These are phyloP conservation scores for Engraulis encrasicolus DNA, from an alignment of 2,113 vertebrate species.

Conservation along the genomic window DNA sequence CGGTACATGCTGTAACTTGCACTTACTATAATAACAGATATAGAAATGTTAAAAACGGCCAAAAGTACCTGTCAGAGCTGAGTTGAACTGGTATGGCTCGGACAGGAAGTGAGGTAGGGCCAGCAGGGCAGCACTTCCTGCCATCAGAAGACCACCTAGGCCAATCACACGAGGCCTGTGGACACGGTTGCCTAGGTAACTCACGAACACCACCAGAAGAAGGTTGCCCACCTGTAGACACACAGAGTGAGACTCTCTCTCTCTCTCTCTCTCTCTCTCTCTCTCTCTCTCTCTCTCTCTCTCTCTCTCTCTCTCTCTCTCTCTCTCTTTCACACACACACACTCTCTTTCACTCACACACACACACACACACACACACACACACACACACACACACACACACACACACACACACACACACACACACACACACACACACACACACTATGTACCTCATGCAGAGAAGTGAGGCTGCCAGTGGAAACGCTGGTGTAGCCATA, in stretches of 20 bases:
- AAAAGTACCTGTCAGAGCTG: neutral
- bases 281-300: no score
- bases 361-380: neutral
- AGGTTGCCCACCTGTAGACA: constrained; percentile 84
- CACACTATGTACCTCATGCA: constrained; percentile 74
- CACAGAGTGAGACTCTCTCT: no score
- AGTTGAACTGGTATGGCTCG: constrained; percentile 70
- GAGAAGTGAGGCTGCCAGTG: constrained; percentile 80
- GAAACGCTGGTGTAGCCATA: constrained; percentile 83
- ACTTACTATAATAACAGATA: no score
- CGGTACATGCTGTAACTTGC: no score
- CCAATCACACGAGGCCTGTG: constrained; percentile 81
- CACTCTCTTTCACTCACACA: no score
- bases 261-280: no score
- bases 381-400: neutral
- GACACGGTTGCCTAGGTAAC: constrained; percentile 82
- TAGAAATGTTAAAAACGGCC: no score
- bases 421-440: no score
- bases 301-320: no score
- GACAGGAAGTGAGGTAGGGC: constrained; percentile 82
- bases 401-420: neutral
- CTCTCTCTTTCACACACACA: no score
- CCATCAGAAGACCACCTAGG: constrained; percentile 75
- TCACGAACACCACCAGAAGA: constrained; percentile 83
- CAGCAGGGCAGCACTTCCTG: constrained; percentile 73